Conservation (phyloP, 2,113 vertebrate species). For the Dendrocopos noguchii region DNA sequence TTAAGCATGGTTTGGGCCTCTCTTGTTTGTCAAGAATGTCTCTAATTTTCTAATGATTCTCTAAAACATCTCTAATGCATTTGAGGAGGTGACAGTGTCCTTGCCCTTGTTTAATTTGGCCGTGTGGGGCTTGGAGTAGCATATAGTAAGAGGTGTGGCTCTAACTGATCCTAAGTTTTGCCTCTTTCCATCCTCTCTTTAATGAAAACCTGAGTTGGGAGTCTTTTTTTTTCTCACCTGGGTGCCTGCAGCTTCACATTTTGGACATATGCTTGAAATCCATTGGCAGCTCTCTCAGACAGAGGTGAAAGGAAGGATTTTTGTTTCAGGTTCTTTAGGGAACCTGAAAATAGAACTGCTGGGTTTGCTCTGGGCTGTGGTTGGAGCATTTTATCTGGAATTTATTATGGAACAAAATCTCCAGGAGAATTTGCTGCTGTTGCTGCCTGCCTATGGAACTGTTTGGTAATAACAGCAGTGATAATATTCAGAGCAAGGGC, state of each 20-base stretch:
- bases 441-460: neutral
- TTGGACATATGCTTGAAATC: neutral
- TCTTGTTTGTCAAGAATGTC: neutral
- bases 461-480: neutral
- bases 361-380: neutral
- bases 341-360: slow-evolving; percentile 17
- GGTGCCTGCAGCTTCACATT: neutral
- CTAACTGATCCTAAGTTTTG: neutral
- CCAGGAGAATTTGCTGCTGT: neutral
- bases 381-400: slow-evolving; percentile 39
- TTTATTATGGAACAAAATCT: neutral
- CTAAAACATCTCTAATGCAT: neutral
- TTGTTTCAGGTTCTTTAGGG: slow-evolving; percentile 16
- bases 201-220: neutral
- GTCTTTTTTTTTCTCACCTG: neutral
- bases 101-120: neutral
- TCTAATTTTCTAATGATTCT: neutral
- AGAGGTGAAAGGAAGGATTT: slow-evolving; percentile 17
- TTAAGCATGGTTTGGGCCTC: neutral
- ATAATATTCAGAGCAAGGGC: neutral
- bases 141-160: neutral
- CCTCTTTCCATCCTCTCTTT: neutral
- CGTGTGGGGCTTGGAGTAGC: neutral
- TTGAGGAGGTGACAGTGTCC: neutral
- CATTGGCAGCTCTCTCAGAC: neutral